A percentile compares a stretch with the other conserved stretches of the same genome.
These are phyloP conservation scores for Acrossocheilus fasciatus DNA, from an alignment of 2,797 vertebrate species.

Conservation along the genomic window DNA sequence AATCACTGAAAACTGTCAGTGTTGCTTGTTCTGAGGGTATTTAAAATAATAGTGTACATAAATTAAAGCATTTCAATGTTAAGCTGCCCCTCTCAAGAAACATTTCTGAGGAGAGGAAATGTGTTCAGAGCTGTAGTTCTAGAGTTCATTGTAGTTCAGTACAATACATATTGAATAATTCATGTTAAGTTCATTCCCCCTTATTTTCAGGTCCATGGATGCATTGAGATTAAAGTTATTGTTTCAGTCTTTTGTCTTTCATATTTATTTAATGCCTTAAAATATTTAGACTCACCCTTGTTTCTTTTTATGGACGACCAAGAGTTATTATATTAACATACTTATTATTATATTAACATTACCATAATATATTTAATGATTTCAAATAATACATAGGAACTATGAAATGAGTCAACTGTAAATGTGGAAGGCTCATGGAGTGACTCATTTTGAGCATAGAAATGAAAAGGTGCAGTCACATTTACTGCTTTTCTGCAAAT, in stretches of 20 bases:
- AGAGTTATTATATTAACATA: neutral
- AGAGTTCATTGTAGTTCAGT: neutral
- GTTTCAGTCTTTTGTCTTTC: neutral
- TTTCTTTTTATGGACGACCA: neutral
- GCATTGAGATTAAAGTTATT: conserved; percentile 3
- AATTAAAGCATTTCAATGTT: neutral
- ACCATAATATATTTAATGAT: neutral
- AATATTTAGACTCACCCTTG: neutral
- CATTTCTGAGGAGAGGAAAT: neutral
- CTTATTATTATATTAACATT: neutral
- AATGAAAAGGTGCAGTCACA: neutral
- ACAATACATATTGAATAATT: neutral
- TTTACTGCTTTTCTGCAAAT: neutral
- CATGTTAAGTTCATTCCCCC: neutral
- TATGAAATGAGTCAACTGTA: neutral
- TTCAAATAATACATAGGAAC: neutral
- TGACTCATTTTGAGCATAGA: neutral
- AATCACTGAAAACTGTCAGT: neutral
- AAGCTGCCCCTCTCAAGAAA: neutral
- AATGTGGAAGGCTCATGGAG: neutral
- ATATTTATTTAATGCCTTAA: neutral
- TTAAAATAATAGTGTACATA: neutral
- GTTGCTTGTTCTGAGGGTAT: neutral
- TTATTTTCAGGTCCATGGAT: neutral
- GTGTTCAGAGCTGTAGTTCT: neutral